Conservation (phyloP, 2,888 invertebrate genomes). For the Agriopis marginaria region DNA sequence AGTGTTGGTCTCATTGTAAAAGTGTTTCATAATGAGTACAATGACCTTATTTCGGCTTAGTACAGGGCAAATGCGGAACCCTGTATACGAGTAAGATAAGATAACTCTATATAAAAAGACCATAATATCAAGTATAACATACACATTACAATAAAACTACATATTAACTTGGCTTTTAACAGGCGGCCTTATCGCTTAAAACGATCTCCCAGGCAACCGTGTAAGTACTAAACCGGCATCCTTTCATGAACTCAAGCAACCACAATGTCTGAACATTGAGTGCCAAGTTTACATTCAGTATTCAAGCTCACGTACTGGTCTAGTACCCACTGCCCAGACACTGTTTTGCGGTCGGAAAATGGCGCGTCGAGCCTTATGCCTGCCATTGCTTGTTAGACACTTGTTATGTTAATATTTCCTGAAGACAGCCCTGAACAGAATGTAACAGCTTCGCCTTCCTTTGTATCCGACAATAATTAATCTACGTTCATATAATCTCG, state of each 20-base stretch:
- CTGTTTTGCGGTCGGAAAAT: conserved; percentile 14
- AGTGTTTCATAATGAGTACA: no score
- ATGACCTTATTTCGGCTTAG: no score
- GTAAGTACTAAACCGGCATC: not conserved
- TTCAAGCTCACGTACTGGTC: conserved; percentile 13
- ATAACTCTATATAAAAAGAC: no score
- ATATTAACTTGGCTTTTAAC: no score
- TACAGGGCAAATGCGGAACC: no score
- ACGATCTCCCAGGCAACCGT: no score
- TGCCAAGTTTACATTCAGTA: conserved; percentile 15
- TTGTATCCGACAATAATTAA: conserved; percentile 17
- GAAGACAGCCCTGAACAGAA: conserved; percentile 8
- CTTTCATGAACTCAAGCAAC: conserved; percentile 9
- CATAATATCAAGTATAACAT: no score
- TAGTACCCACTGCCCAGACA: conserved; percentile 11
- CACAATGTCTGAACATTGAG: not conserved
- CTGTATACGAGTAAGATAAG: no score
- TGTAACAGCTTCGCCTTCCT: conserved; percentile 6
- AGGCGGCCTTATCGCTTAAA: no score
- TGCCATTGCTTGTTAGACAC: conserved; percentile 1
- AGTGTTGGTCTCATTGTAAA: no score
- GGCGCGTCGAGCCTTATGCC: conserved; percentile 1
- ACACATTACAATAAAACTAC: no score
- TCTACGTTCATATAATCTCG: conserved; percentile 20
- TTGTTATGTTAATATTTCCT: conserved; percentile 15